A percentile compares a stretch with the other conserved stretches of the same genome.
Conservation (phyloP, 2,797 vertebrate species). For the Pseudomugil gertrudae region DNA sequence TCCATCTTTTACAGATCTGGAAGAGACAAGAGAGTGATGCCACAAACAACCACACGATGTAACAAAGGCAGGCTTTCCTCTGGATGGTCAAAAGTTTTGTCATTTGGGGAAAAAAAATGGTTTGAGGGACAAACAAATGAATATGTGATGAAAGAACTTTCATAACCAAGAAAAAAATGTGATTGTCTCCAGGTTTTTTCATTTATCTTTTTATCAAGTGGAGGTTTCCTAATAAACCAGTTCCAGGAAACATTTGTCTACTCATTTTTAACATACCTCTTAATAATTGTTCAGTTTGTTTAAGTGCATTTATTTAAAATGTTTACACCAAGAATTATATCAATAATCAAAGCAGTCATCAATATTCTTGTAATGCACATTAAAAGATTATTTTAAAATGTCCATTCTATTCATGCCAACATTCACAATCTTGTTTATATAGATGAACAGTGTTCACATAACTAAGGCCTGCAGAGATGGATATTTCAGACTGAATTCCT, state of each 20-base stretch:
- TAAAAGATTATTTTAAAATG: not conserved
- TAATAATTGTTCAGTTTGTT: no score
- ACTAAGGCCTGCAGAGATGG: constrained; percentile 15
- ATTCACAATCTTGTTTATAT: constrained; percentile 14
- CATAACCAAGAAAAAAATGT: constrained; percentile 24
- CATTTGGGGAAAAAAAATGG: constrained; percentile 7
- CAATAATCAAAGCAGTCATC: constrained; percentile 7
- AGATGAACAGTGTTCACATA: constrained; percentile 18
- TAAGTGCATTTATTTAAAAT: not conserved
- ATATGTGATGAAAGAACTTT: constrained; percentile 12
- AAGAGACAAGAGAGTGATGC: constrained; percentile 87
- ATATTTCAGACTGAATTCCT: constrained; percentile 31
- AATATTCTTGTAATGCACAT: constrained; percentile 18
- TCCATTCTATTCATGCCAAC: not conserved
- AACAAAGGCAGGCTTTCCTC: constrained; percentile 38
- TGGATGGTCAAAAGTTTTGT: not conserved
- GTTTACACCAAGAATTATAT: not conserved
- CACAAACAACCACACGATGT: constrained; percentile 86
- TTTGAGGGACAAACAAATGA: constrained; percentile 8
- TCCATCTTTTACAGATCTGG: constrained; percentile 86
- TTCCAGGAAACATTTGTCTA: constrained; percentile 22
- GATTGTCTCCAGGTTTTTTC: constrained; percentile 27
- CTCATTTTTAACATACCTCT: constrained; percentile 7
- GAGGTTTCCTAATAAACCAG: constrained; percentile 70
- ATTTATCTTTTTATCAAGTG: constrained; percentile 55